A percentile compares a stretch with the other conserved stretches of the same genome.
Conservation (phyloP, 2,888 invertebrate genomes). For the Uloborus plumipes region DNA sequence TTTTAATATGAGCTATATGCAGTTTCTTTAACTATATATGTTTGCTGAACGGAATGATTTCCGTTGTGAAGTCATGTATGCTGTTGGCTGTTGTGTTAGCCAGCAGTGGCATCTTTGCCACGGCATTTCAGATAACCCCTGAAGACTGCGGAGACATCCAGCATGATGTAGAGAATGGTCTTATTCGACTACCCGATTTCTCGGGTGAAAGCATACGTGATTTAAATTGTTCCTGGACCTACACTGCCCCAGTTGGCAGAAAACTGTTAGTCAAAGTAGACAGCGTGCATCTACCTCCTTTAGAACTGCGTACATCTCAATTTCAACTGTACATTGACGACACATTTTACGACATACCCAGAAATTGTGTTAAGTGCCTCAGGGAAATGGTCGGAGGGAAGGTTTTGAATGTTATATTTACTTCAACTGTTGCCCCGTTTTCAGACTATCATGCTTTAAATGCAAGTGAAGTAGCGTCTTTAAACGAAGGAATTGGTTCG, state of each 20-base stretch:
- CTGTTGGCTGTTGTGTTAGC: conserved; percentile 21
- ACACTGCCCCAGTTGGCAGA: conserved; percentile 57
- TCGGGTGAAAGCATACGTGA: conserved; percentile 29
- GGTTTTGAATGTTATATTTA: conserved; percentile 42
- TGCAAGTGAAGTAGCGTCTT: conserved; percentile 14
- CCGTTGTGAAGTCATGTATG: conserved; percentile 23
- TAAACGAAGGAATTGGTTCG: conserved; percentile 37
- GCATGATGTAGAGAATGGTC: conserved; percentile 48
- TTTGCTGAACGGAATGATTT: conserved; percentile 26
- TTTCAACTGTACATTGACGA: conserved; percentile 57
- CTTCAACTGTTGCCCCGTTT: conserved; percentile 25
- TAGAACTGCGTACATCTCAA: conserved; percentile 34
- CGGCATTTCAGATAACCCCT: neutral
- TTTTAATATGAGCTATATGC: neutral
- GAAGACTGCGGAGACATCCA: conserved; percentile 56
- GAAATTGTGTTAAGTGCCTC: conserved; percentile 63
- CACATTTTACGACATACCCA: conserved; percentile 50
- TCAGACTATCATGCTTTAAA: conserved; percentile 23
- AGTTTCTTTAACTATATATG: conserved; percentile 16
- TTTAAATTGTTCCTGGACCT: conserved; percentile 57
- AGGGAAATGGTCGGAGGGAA: conserved; percentile 56
- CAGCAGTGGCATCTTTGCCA: neutral
- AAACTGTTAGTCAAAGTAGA: conserved; percentile 61
- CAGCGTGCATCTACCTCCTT: conserved; percentile 51
- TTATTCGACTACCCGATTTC: conserved; percentile 52